These are phyloP conservation scores for Hylyphantes graminicola DNA, from an alignment of 1,140 invertebrate species.

Conservation along the genomic window DNA sequence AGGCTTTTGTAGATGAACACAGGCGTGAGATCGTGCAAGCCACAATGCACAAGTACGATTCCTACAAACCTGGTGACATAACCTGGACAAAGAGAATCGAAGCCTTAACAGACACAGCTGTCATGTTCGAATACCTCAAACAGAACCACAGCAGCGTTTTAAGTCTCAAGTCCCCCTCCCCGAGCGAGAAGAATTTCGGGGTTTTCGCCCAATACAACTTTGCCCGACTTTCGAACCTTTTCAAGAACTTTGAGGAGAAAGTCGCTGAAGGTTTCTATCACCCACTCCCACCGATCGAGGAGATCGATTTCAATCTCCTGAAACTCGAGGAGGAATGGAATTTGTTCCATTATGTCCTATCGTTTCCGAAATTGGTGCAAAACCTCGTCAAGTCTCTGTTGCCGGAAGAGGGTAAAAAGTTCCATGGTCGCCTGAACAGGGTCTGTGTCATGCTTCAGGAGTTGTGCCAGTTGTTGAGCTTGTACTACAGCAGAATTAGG, in stretches of 20 bases:
- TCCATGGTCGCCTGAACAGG: constrained; percentile 10
- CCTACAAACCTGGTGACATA: background rate
- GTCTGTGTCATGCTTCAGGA: constrained; percentile 27
- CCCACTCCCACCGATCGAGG: background rate
- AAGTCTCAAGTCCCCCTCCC: background rate
- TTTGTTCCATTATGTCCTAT: constrained; percentile 39
- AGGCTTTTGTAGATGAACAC: background rate
- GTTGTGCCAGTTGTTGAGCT: constrained; percentile 28
- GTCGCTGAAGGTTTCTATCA: constrained; percentile 34
- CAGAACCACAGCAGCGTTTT: constrained; percentile 1
- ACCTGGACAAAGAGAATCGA: constrained; percentile 13
- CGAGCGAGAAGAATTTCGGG: constrained; percentile 13
- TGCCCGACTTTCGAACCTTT: constrained; percentile 44
- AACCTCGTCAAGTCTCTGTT: constrained; percentile 7
- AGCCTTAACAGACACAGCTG: constrained; percentile 25
- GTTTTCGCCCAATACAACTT: constrained; percentile 51
- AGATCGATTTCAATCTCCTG: constrained; percentile 32
- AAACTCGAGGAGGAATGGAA: constrained; percentile 50
- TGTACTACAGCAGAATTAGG: constrained; percentile 44
- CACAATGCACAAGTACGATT: constrained; percentile 26
- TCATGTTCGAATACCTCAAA: constrained; percentile 43
- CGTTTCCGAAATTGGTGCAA: constrained; percentile 21
- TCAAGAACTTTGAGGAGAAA: constrained; percentile 43
- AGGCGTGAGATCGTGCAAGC: constrained; percentile 11
- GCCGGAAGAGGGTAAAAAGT: background rate